These are phyloP conservation scores for Macrotrachela quadricornifera DNA, from an alignment of 1,140 invertebrate genomes.

Conservation along the genomic window DNA sequence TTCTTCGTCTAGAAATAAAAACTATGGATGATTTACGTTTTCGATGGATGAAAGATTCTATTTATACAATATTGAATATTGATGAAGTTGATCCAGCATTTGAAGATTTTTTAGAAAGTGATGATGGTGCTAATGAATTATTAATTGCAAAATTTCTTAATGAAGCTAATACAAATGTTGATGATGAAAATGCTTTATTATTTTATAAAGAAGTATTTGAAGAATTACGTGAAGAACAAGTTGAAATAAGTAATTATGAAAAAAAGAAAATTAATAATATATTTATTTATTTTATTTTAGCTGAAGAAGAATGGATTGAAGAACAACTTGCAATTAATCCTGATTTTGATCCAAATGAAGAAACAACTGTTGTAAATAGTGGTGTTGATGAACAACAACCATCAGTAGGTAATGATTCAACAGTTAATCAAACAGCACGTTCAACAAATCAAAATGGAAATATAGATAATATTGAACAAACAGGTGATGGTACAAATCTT, in stretches of 20 bases:
- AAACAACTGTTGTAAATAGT: not conserved
- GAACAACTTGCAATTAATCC: not conserved
- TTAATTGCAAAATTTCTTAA: constrained; percentile 26
- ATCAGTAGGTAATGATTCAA: not conserved
- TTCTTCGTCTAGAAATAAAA: not conserved
- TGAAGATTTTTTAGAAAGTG: constrained; percentile 26
- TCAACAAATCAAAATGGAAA: not conserved
- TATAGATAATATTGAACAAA: not conserved
- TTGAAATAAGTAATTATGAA: constrained; percentile 17
- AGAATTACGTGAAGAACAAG: constrained; percentile 28
- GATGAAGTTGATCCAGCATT: constrained; percentile 19
- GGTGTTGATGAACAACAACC: not conserved
- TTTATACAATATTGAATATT: constrained; percentile 22
- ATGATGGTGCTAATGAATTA: constrained; percentile 25
- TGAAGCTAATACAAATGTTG: constrained; percentile 21
- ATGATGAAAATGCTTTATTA: constrained; percentile 22
- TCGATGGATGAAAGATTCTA: constrained; percentile 25
- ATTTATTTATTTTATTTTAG: not conserved
- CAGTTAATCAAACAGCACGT: not conserved
- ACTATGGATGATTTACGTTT: constrained; percentile 30
- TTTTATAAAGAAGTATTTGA: constrained; percentile 27
- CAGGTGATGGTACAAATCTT: not conserved
- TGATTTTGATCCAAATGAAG: not conserved
- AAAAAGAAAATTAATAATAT: not conserved
- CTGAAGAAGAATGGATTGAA: not conserved